phyloP scores from a whole-genome alignment of 2,113 vertebrate species.

The Urocitellus parryii region DNA sequence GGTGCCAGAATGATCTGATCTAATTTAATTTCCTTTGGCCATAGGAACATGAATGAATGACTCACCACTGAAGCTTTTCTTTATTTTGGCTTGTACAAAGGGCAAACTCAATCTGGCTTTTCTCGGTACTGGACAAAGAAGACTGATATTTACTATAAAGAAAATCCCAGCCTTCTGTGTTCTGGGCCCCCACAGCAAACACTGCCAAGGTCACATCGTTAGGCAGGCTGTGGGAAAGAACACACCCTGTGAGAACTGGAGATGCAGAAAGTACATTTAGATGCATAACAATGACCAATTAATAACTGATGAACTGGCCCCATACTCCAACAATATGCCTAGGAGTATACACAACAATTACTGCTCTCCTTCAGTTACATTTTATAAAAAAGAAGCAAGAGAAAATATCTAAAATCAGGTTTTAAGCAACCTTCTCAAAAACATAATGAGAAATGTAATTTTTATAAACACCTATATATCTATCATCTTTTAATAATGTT shows the following conservation, averaged over 20 bases:
- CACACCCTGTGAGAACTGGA: not conserved
- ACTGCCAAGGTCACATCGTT: slow-evolving; percentile 91
- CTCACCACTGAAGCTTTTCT: slow-evolving; percentile 92
- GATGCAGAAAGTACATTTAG: not conserved
- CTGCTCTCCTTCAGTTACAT: not conserved
- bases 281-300: not conserved
- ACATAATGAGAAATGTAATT: not conserved
- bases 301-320: not conserved
- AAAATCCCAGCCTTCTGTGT: slow-evolving; percentile 93
- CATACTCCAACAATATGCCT: not conserved
- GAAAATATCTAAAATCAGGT: not conserved
- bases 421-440: slow-evolving; percentile 34
- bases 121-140: slow-evolving; percentile 88
- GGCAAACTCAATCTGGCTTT: slow-evolving; percentile 88
- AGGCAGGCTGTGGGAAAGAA: slow-evolving; percentile 88
- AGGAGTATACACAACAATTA: not conserved
- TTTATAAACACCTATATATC: not conserved
- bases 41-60: not conserved
- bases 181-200: slow-evolving; percentile 91
- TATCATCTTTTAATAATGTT: not conserved
- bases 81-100: slow-evolving; percentile 86
- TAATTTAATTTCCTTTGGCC: not conserved
- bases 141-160: slow-evolving; percentile 91
- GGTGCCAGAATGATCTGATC: not conserved
- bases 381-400: slow-evolving; percentile 24